Conservation (phyloP, 2,113 vertebrate genomes). For the Pedetes capensis region DNA sequence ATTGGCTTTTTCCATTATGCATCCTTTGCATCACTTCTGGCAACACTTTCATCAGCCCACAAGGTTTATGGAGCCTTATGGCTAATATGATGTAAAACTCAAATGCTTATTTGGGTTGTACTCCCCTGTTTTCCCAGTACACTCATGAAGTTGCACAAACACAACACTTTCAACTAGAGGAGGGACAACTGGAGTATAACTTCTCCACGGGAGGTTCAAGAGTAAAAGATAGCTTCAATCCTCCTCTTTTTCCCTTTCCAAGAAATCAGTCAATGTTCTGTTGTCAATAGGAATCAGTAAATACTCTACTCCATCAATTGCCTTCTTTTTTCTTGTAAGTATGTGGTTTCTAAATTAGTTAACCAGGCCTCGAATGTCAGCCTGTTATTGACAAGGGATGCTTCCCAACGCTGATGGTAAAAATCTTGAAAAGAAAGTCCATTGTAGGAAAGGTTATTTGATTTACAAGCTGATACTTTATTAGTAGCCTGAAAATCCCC, state of each 20-base stretch:
- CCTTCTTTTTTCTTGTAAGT: slow-evolving; percentile 93
- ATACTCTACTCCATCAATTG: slow-evolving; percentile 92
- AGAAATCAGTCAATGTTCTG: slow-evolving; percentile 89
- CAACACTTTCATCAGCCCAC: no score
- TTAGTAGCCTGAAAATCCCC: slow-evolving; percentile 93
- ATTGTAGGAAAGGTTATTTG: slow-evolving; percentile 91
- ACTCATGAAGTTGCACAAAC: no score
- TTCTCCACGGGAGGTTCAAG: background rate
- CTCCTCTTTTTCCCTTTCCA: slow-evolving; percentile 90
- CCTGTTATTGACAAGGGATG: slow-evolving; percentile 95
- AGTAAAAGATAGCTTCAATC: slow-evolving; percentile 52
- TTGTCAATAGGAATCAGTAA: slow-evolving; percentile 90
- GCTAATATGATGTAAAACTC: no score
- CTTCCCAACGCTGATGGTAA: slow-evolving; percentile 94
- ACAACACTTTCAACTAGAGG: slow-evolving; percentile 3
- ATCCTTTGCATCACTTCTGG: no score
- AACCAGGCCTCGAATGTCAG: slow-evolving; percentile 94
- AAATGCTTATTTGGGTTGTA: no score
- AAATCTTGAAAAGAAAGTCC: slow-evolving; percentile 96
- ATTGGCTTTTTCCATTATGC: no score
- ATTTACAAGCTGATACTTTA: slow-evolving; percentile 92
- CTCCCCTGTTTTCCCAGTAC: no score
- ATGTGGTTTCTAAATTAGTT: slow-evolving; percentile 95
- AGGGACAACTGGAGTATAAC: slow-evolving; percentile 49
- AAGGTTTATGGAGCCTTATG: no score